Base-by-base conservation (phyloP, 64 coral and sea anemone species). In the Montipora cactus region DNA sequence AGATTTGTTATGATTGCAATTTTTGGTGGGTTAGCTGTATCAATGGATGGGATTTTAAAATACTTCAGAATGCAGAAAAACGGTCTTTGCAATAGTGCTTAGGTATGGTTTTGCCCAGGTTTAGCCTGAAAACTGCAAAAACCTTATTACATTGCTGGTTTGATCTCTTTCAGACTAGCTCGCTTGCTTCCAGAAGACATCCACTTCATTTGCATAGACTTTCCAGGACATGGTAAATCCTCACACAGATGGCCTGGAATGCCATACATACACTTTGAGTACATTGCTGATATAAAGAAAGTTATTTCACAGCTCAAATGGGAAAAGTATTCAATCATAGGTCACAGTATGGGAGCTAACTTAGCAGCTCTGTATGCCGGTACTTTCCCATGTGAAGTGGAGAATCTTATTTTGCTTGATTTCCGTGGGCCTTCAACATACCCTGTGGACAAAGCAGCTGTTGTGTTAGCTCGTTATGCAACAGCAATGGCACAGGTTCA, bases 211-310 rank as follows among this genome's bases (percentile, higher is more conserved):
- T 93, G 80, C 16, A 81, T 98, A 70, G 96, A 98, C 64, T 89
- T 98, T 2, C 93, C 96, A 47, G 96, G 96, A 28, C 96, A 98
- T 51, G 96, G 96, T 0, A 90, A 74, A 62, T 98, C 96, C 16
- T 98, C 93, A 5, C 94, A 91, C 48, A 84, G 92, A 75, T 88
- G 90, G 4, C 58, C 77, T 10, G 96, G 96, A 37, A 91, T 93
- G 49, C 59, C 84, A 11, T 88, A 93, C 16, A 87, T 10, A 9
- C 75, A 74, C 15, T 93, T 94, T 49, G 96, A 98, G 19, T 95
- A 91, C 86, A 81, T 98, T 7, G 81, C 95, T 16, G 96, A 98
- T 81, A 84, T 98, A 11, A 98, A 95, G 62, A 80, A 91, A 15
- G 90, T 98, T 14, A 67, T 93, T 21, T 87, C 76, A 46, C 93